Conservation (phyloP, 2,113 vertebrate genomes). For the Erythrolamprus reginae region DNA sequence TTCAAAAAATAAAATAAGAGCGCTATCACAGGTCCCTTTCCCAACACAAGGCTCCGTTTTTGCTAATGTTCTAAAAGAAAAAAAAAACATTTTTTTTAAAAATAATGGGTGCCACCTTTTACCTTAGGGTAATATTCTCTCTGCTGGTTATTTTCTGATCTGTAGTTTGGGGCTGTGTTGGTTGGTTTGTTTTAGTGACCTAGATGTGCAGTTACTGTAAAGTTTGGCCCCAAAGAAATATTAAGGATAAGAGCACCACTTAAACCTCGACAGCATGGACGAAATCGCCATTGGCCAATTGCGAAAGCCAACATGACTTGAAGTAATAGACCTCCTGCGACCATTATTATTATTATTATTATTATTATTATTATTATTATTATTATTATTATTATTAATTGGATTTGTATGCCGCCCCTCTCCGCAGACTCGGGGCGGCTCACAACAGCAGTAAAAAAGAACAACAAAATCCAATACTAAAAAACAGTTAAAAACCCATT, state of each 20-base stretch:
- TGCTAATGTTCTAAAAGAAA: background rate
- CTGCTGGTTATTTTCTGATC: background rate
- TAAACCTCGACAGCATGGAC: background rate
- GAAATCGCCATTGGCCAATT: background rate
- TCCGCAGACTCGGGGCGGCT: no score
- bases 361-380: no score
- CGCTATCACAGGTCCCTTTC: background rate
- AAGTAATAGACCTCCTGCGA: no score
- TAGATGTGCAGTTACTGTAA: background rate
- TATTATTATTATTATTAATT: no score
- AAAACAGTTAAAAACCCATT: no score
- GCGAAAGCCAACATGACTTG: background rate
- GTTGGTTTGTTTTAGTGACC: background rate
- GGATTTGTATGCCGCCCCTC: no score
- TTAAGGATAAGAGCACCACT: background rate
- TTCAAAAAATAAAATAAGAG: background rate
- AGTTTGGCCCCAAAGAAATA: background rate
- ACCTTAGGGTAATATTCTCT: background rate
- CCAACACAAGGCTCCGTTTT: conserved; percentile 12
- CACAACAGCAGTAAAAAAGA: no score
- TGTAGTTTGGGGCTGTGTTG: background rate
- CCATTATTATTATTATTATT: no score
- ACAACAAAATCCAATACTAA: no score
- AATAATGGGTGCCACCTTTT: background rate
- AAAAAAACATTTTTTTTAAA: background rate